Evolutionary conservation across 1,140 invertebrate species (phyloP).

Genomic region (Metopolophium dirhodum): DNA sequence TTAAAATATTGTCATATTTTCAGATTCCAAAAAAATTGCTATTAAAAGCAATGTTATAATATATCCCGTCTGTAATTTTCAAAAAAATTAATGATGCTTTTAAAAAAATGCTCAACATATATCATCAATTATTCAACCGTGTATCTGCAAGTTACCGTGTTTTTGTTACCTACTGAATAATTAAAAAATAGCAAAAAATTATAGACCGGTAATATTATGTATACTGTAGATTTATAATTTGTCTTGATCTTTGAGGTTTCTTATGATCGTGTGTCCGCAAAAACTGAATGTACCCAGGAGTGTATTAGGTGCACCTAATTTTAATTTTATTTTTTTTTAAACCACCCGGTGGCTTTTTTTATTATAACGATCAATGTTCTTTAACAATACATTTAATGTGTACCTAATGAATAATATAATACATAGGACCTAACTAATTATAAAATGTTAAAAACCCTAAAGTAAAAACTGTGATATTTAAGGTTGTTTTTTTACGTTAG

Average conservation of each 20-base stretch:
- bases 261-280: not conserved
- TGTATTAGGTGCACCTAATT: no score
- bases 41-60: not conserved
- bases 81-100: not conserved
- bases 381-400: no score
- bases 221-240: not conserved
- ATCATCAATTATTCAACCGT: not conserved
- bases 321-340: no score
- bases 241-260: not conserved
- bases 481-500: not conserved
- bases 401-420: not conserved
- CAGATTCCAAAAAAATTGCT: not conserved
- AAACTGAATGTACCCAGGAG: no score
- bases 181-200: not conserved
- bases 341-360: no score
- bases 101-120: not conserved
- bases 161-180: not conserved
- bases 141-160: not conserved
- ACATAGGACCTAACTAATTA: not conserved
- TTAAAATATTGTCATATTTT: not conserved
- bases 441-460: not conserved
- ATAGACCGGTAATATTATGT: not conserved
- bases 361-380: no score
- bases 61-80: not conserved
- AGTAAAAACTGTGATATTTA: not conserved